Conservation (phyloP, 2,888 invertebrate species). For the Trimorus sp. region DNA sequence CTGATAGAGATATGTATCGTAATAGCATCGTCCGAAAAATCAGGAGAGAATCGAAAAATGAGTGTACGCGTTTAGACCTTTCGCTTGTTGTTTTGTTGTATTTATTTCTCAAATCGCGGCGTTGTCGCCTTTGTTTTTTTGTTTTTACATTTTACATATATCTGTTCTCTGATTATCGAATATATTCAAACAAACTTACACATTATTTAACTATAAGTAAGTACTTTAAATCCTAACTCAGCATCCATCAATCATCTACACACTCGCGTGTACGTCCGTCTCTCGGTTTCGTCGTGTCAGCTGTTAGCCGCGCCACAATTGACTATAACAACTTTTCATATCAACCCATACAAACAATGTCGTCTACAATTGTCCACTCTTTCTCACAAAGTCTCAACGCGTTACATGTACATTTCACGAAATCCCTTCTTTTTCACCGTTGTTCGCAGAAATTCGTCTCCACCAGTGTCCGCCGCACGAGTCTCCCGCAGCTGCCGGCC, state of each 20-base stretch:
- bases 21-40: neutral
- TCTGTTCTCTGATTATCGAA: conserved; percentile 32
- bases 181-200: conserved; percentile 45
- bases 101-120: conserved; percentile 2
- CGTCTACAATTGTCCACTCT: too few relatives aligned
- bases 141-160: conserved; percentile 38
- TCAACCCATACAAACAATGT: too few relatives aligned
- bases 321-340: conserved; percentile 48
- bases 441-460: conserved; percentile 87
- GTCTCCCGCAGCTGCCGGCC: too few relatives aligned
- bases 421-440: neutral
- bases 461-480: too few relatives aligned
- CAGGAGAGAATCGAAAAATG: neutral
- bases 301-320: conserved; percentile 25
- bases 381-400: conserved; percentile 29
- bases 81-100: neutral
- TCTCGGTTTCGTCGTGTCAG: neutral
- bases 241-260: conserved; percentile 11
- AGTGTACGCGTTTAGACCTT: too few relatives aligned
- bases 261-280: conserved; percentile 21
- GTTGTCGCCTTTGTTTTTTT: neutral
- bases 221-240: conserved; percentile 42
- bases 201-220: conserved; percentile 48
- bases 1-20: conserved; percentile 28
- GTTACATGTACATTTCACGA: conserved; percentile 10